phyloP scores from a whole-genome alignment of 2,888 invertebrate species.

The Dugesia japonica region DNA sequence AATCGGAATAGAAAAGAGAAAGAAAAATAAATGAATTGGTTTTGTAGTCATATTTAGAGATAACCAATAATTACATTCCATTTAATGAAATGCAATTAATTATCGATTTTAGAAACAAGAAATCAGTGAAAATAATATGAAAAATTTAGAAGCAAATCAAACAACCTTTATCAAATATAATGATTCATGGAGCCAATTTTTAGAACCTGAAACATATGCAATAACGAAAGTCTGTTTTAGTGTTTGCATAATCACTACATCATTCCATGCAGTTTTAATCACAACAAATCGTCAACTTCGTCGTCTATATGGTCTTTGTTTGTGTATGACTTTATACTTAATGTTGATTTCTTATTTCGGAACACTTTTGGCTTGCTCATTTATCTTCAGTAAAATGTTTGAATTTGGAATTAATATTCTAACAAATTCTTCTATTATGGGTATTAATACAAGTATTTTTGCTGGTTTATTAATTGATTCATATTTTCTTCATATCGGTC shows the following conservation, averaged over 20 bases:
- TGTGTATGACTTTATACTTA: not conserved
- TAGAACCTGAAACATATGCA: not conserved
- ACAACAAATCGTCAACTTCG: not conserved
- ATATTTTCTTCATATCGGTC: not conserved
- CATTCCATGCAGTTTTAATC: not conserved
- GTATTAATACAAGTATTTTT: not conserved
- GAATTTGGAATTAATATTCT: not conserved
- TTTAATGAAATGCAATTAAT: not conserved
- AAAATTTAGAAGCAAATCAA: not conserved
- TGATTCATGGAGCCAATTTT: not conserved
- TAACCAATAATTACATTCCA: not conserved
- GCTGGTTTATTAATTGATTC: not conserved
- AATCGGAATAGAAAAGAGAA: too few species aligned
- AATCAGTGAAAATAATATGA: not conserved
- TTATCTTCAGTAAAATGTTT: not conserved
- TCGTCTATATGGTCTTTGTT: not conserved
- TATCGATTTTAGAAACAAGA: not conserved
- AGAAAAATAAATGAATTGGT: not conserved
- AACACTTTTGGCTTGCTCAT: not conserved
- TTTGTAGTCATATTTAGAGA: not conserved
- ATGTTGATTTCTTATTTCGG: not conserved
- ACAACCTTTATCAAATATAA: not conserved
- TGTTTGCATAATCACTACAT: not conserved
- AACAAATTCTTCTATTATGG: not conserved
- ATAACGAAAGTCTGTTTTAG: constrained; percentile 12